Percentiles rank a stretch among this genome's conserved stretches.
Evolutionary conservation across 2,888 invertebrate genomes (phyloP).

Genomic region (Blomia tropicalis): DNA sequence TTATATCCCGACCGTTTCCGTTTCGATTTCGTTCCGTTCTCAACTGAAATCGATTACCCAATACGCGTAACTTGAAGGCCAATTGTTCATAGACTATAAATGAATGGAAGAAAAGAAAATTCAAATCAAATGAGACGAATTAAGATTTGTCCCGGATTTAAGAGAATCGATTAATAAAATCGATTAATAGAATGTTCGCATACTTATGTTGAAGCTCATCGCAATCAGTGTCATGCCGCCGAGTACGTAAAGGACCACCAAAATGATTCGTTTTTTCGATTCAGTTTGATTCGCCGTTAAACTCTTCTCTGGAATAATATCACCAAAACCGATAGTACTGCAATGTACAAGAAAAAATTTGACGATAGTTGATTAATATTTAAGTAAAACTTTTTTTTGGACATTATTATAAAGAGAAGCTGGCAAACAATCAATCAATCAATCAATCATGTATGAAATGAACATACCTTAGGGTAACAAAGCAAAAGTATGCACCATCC

Average conservation of each 20-base stretch:
- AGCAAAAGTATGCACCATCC: conserved; percentile 85
- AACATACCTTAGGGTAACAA: conserved; percentile 52
- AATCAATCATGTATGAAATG: not conserved
- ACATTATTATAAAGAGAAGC: not conserved
- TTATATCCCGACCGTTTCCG: conserved; percentile 5
- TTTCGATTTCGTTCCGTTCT: not conserved
- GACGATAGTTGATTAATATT: not conserved
- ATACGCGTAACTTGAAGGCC: not conserved
- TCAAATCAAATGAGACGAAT: no score
- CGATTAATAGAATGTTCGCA: not conserved
- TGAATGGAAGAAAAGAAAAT: no score
- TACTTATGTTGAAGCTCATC: conserved; percentile 24
- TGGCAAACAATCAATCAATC: conserved; percentile 6
- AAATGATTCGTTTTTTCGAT: conserved; percentile 22
- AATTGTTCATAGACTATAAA: conserved; percentile 8
- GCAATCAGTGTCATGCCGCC: conserved; percentile 23
- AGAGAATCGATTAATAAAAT: not conserved
- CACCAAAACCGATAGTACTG: conserved; percentile 23
- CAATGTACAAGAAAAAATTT: not conserved
- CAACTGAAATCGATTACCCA: not conserved
- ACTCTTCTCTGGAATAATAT: conserved; percentile 18
- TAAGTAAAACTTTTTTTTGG: not conserved
- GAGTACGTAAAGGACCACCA: conserved; percentile 16
- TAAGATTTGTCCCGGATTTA: not conserved
- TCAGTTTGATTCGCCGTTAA: conserved; percentile 3